Base-by-base conservation (phyloP, 2,888 invertebrate genomes). In the Limnephilus auricula region DNA sequence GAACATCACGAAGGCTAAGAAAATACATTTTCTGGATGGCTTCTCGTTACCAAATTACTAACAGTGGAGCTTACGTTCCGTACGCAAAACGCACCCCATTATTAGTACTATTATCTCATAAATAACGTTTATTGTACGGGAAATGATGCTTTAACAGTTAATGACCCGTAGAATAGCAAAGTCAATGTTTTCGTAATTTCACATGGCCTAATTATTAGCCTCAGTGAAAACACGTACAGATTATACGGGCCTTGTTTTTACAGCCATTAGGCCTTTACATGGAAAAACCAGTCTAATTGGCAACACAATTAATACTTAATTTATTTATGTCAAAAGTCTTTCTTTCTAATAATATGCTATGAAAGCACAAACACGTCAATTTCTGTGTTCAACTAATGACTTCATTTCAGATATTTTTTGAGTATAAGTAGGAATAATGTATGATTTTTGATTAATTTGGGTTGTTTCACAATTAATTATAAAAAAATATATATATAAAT, bases 181-280 rank as follows among this genome's bases (percentile, higher is more conserved):
- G 65, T 65, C 65, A 65, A 65, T 65, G 65, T 65, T 65, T 65
- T 65, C n/a, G 65, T 65, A n/a, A 65, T 65, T 65, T 65, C 65
- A 65, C 25, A 65, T 65, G 65, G 65, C 25, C 65, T 65, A 65
- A 65, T 65, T 65, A 65, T 65, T 9, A 65, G 65, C 65, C 65
- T 25, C 25, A 9, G 18, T 25, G 18, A n/a, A n/a, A 65, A 65
- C 25, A 65, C 65, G 65, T 65, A n/a, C 65, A 65, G 25, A 65
- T 65, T 65, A n/a, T n/a, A 65, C 25, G 0, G 65, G 9, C 65
- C 65, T n/a, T 65, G 25, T 65, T n/a, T 65, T 65, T 65, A 65
- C 65, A 65, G 65, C 65, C 65, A n/a, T 65, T 25, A 25, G 65
- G 65, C 65, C 65, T 6, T 6, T 5, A 65, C 65, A 65, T 18